Conservation (phyloP, 2,113 vertebrate species). For the Pollachius pollachius region DNA sequence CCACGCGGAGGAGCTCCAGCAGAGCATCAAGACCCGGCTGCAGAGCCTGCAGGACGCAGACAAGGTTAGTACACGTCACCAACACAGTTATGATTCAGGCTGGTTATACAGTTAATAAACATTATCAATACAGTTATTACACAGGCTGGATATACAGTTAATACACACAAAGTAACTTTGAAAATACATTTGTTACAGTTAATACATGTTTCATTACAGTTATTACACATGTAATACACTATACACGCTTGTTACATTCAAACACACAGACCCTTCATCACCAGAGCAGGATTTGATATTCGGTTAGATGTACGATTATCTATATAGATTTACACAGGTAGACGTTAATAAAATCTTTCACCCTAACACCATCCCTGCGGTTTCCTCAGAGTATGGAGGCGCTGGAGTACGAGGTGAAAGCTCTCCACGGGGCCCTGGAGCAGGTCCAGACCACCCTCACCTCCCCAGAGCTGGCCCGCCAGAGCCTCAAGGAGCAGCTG, state of each 20-base stretch:
- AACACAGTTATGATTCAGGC: too few relatives aligned
- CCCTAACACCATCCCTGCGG: not conserved
- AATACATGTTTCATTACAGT: too few relatives aligned
- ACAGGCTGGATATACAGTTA: not conserved
- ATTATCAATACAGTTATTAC: not conserved
- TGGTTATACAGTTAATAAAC: not conserved
- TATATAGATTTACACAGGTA: not conserved
- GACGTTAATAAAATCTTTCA: not conserved
- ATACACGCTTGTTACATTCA: not conserved
- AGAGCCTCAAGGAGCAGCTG: slow-evolving; percentile 94
- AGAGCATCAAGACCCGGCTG: slow-evolving; percentile 76
- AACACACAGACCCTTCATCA: not conserved
- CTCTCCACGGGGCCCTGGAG: slow-evolving; percentile 84
- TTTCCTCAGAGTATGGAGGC: slow-evolving; percentile 87
- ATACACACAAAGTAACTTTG: not conserved
- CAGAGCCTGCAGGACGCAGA: slow-evolving; percentile 90
- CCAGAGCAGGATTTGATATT: not conserved
- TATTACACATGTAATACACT: too few relatives aligned
- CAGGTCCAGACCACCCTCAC: slow-evolving; percentile 85
- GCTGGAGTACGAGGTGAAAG: slow-evolving; percentile 87
- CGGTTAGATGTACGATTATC: not conserved
- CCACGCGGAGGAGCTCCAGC: slow-evolving; percentile 83
- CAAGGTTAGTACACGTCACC: slow-evolving; percentile 71
- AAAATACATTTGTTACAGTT: too few relatives aligned
- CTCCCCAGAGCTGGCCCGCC: slow-evolving; percentile 86